Conservation (phyloP, 2,113 vertebrate genomes). For the Misgurnus anguillicaudatus region DNA sequence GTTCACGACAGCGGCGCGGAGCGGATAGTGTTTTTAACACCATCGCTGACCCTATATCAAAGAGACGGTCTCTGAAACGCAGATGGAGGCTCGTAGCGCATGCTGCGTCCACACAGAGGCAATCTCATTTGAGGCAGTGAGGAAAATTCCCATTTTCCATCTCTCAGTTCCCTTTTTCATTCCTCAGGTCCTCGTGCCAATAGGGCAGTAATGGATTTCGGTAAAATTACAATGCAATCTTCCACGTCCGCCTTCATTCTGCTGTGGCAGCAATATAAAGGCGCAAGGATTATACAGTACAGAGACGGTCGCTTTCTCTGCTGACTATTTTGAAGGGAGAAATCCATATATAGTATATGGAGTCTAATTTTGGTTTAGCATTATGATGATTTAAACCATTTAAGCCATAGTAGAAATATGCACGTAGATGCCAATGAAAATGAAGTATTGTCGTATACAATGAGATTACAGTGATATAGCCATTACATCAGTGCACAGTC, state of each 20-base stretch:
- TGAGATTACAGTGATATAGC: too few relatives aligned
- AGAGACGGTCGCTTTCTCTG: slow-evolving; percentile 48
- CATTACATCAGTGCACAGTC: too few relatives aligned
- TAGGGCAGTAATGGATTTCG: slow-evolving; percentile 52
- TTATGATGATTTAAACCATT: neutral
- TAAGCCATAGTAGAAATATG: neutral
- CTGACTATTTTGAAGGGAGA: neutral
- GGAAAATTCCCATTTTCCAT: slow-evolving; percentile 31
- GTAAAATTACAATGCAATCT: slow-evolving; percentile 59
- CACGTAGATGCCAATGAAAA: too few relatives aligned
- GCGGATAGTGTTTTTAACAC: slow-evolving; percentile 22
- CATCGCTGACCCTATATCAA: slow-evolving; percentile 1
- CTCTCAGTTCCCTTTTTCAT: neutral
- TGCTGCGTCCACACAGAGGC: slow-evolving; percentile 49
- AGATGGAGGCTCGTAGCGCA: slow-evolving; percentile 21
- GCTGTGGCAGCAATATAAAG: slow-evolving; percentile 52
- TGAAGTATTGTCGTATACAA: too few relatives aligned
- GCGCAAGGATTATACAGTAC: slow-evolving; percentile 64
- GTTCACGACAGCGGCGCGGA: slow-evolving; percentile 1
- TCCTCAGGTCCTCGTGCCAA: slow-evolving; percentile 34
- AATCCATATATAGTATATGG: neutral
- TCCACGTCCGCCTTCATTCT: slow-evolving; percentile 59
- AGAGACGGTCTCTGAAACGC: slow-evolving; percentile 22
- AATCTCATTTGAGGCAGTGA: slow-evolving; percentile 48
- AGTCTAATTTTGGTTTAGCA: neutral